phyloP scores from a whole-genome alignment of 2,888 invertebrate species.

The Lasiommata megera region DNA sequence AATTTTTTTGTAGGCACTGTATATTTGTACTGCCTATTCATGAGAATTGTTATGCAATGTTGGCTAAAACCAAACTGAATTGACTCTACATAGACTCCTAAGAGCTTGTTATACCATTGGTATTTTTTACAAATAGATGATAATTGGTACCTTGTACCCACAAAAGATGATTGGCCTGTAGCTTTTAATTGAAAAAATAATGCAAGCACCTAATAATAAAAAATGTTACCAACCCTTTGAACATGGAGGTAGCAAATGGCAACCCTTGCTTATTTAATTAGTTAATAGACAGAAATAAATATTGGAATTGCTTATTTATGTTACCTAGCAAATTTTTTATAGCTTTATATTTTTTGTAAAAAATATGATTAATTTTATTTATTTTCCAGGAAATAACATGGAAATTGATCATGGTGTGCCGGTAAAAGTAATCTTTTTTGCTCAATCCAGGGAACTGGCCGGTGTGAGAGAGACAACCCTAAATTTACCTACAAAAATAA shows the following conservation, averaged over 20 bases:
- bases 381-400: constrained; percentile 62
- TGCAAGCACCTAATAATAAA: too few relatives aligned
- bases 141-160: too few relatives aligned
- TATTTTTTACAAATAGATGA: too few relatives aligned
- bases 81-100: too few relatives aligned
- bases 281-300: neutral
- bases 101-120: too few relatives aligned
- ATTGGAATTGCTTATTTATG: neutral
- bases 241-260: neutral
- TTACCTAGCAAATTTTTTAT: too few relatives aligned
- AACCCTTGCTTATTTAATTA: neutral
- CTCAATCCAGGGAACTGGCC: constrained; percentile 91
- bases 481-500: constrained; percentile 71
- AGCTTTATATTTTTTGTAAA: neutral
- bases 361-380: neutral
- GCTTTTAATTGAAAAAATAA: too few relatives aligned
- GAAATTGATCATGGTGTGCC: constrained; percentile 71
- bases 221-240: neutral
- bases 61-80: too few relatives aligned
- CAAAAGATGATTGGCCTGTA: too few relatives aligned
- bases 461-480: constrained; percentile 82
- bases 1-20: too few relatives aligned
- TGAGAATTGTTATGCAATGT: too few relatives aligned
- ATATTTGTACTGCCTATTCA: too few relatives aligned
- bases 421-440: constrained; percentile 92